These are phyloP conservation scores for Thunnus thynnus DNA, from an alignment of 2,113 vertebrate genomes.

Conservation along the genomic window DNA sequence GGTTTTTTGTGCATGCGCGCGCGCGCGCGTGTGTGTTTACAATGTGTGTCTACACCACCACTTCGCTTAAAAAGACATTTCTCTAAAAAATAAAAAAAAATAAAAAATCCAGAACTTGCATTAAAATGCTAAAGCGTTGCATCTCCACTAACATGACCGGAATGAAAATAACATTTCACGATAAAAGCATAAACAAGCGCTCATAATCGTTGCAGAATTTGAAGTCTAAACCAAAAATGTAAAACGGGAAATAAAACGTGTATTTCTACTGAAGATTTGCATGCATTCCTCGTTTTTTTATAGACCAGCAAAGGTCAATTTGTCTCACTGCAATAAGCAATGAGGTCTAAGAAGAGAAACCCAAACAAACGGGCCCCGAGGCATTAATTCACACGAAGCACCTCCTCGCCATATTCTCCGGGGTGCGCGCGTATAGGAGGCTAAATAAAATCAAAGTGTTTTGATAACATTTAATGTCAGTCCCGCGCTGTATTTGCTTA, in stretches of 20 bases:
- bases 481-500: constrained; percentile 49
- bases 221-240: background rate
- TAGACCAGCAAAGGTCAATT: constrained; percentile 86
- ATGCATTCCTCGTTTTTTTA: constrained; percentile 6
- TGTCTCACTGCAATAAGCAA: constrained; percentile 86
- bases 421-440: constrained; percentile 71
- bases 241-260: background rate
- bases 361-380: constrained; percentile 87
- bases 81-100: background rate
- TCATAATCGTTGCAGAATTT: background rate
- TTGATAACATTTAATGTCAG: constrained; percentile 77
- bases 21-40: too few relatives aligned
- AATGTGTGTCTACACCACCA: background rate
- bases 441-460: constrained; percentile 74
- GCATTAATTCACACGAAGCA: constrained; percentile 73
- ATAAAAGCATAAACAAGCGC: background rate
- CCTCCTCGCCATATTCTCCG: constrained; percentile 67
- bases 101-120: too few relatives aligned
- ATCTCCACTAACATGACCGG: background rate
- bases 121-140: background rate
- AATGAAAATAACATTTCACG: background rate
- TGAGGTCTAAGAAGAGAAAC: constrained; percentile 87
- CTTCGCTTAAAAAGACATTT: background rate
- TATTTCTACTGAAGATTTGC: constrained; percentile 9
- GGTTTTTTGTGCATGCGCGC: background rate